Conservation (phyloP, 2,797 vertebrate genomes). For the Leuciscus waleckii region DNA sequence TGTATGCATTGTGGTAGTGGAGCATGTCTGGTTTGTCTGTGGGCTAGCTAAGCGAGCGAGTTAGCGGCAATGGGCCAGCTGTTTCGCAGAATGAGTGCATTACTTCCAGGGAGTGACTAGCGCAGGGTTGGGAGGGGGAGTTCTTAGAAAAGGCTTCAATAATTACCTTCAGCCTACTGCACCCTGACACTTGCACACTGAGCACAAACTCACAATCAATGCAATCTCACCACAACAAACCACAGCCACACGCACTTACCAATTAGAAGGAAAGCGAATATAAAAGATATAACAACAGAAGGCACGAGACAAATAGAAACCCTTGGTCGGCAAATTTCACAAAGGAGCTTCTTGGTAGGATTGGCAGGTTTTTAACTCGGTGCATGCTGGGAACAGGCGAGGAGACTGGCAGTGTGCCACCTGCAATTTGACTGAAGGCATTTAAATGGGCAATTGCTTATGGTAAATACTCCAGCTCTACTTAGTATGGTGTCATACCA, state of each 20-base stretch:
- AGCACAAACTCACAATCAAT: constrained; percentile 51
- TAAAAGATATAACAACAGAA: constrained; percentile 10
- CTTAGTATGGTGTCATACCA: constrained; percentile 40
- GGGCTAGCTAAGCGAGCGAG: constrained; percentile 73
- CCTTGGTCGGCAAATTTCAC: constrained; percentile 8
- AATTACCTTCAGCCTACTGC: constrained; percentile 85
- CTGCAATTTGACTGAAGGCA: constrained; percentile 66
- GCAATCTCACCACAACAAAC: constrained; percentile 57
- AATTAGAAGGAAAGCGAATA: constrained; percentile 34
- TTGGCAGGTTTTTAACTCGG: constrained; percentile 3
- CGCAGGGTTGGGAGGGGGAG: constrained; percentile 76
- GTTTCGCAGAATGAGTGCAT: constrained; percentile 81
- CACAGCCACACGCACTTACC: constrained; percentile 44
- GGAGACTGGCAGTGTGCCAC: neutral
- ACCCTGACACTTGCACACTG: constrained; percentile 64
- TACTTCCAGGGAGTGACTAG: constrained; percentile 80
- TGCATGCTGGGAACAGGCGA: constrained; percentile 32
- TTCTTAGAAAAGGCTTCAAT: constrained; percentile 84
- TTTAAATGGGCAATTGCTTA: constrained; percentile 66
- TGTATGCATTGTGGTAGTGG: constrained; percentile 57
- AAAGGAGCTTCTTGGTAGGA: constrained; percentile 16
- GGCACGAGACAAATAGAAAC: constrained; percentile 28
- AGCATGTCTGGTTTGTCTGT: constrained; percentile 73
- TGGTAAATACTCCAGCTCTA: constrained; percentile 1
- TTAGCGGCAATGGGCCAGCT: constrained; percentile 78